Conservation (phyloP, 1,140 invertebrate species). For the Phthorimaea operculella region DNA sequence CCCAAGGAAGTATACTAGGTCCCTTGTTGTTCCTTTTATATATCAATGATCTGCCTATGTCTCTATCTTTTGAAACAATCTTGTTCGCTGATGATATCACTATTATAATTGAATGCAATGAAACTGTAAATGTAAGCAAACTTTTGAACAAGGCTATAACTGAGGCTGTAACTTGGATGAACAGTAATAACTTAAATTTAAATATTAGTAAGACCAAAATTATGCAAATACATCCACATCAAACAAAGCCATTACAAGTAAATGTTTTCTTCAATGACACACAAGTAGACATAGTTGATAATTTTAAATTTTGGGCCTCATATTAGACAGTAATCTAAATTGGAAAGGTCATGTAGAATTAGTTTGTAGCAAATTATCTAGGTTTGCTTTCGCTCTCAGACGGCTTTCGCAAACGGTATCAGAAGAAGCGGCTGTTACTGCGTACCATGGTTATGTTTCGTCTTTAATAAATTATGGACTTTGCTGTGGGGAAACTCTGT, state of each 20-base stretch:
- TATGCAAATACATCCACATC: background rate
- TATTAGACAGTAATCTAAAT: background rate
- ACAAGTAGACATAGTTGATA: background rate
- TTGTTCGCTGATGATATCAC: too few species aligned
- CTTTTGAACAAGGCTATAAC: too few species aligned
- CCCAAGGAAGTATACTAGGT: too few species aligned
- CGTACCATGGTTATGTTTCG: background rate
- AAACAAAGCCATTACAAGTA: background rate
- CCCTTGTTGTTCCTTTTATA: too few species aligned
- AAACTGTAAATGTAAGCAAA: too few species aligned
- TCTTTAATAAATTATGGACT: background rate
- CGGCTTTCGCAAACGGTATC: background rate
- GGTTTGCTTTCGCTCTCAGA: background rate
- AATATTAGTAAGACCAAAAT: slow-evolving; percentile 6
- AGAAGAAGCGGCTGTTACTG: background rate
- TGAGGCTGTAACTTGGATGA: background rate
- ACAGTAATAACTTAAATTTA: slow-evolving; percentile 1
- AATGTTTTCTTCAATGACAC: background rate
- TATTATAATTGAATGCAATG: too few species aligned
- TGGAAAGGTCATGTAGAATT: slow-evolving; percentile 4
- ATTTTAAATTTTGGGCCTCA: slow-evolving; percentile 1
- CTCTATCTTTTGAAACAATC: too few species aligned
- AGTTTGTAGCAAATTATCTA: slow-evolving; percentile 3
- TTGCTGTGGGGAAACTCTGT: background rate
- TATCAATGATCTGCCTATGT: too few species aligned